Percentiles rank a stretch among this genome's conserved stretches.
Evolutionary conservation across 2,797 vertebrate genomes (phyloP).

Genomic region (Diglossa cyanea): DNA sequence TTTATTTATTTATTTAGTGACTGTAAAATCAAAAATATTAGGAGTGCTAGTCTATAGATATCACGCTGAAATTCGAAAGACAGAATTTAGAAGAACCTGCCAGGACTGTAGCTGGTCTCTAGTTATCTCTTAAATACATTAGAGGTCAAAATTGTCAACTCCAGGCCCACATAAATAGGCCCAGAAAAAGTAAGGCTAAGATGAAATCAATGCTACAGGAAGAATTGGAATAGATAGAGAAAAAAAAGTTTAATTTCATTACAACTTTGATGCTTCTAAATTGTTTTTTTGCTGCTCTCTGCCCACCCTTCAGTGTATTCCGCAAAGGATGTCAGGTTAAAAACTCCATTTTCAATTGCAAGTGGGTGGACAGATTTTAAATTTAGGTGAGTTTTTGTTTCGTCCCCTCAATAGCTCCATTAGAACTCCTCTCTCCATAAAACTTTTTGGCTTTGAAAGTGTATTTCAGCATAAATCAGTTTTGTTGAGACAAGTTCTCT

Average conservation of each 20-base stretch:
- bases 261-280: background rate
- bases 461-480: background rate
- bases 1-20: background rate
- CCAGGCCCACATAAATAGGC: background rate
- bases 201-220: background rate
- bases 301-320: background rate
- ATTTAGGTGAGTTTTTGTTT: background rate
- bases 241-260: background rate
- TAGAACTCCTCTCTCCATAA: background rate
- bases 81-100: background rate
- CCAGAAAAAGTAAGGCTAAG: background rate
- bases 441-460: background rate
- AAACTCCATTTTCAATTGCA: background rate
- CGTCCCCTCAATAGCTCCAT: background rate
- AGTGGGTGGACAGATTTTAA: background rate
- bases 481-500: background rate
- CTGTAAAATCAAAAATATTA: background rate
- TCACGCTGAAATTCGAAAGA: background rate
- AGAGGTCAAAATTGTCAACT: background rate
- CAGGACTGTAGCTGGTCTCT: background rate
- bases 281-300: background rate
- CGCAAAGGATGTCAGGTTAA: background rate
- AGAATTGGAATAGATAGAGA: background rate
- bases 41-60: background rate
- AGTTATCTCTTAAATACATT: background rate